Base-by-base conservation (phyloP, 2,888 invertebrate genomes). In the Leucophora obtusa region DNA sequence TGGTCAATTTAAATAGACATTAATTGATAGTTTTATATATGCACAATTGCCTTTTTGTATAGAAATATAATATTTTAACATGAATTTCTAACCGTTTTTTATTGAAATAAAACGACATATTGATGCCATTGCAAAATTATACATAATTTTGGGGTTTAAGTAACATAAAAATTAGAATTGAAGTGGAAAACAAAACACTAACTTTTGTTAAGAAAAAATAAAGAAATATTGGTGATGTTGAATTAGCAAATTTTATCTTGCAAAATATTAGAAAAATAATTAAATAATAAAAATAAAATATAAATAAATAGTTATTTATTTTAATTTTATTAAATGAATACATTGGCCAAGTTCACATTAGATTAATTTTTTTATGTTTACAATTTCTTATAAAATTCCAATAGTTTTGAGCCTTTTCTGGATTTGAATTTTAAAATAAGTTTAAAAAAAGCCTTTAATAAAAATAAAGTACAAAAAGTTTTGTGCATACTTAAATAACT, bases 21-120 rank as follows among this genome's bases (percentile, higher is more conserved):
- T 84, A 84, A 84, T 83, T 83, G 83, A 83, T 83, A 79, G 82
- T 83, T 83, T 83, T 82, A 72, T 63, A 68, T 60, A 71, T 68
- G 62, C 11, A 73, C 35, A 79, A 69, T 56, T 66, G 68, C n/a
- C 21, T 72, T 63, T 68, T 58, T 60, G 38, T 33, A 53, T 60
- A 43, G 15, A 59, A 60, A 60, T 75, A 54, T 63, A 80, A 71
- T 68, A 58, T 50, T 69, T 72, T 24, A 69, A 38, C 63, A 65
- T 68, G 58, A 43, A 62, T 68, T 58, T 62, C 24, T 43, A 24
- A 50, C 56, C 24, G 18, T 28, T 15, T 6, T 50, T 38, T 21
- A 56, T n/a, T 60, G 33, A 17, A 28, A 18, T 8, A 5, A 33
- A 60, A 15, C 65, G 47, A 50, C 28, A 69, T 69, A 71, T 73